Evolutionary conservation across 2,888 invertebrate genomes (phyloP).

Genomic region (Drosophila mulleri): DNA sequence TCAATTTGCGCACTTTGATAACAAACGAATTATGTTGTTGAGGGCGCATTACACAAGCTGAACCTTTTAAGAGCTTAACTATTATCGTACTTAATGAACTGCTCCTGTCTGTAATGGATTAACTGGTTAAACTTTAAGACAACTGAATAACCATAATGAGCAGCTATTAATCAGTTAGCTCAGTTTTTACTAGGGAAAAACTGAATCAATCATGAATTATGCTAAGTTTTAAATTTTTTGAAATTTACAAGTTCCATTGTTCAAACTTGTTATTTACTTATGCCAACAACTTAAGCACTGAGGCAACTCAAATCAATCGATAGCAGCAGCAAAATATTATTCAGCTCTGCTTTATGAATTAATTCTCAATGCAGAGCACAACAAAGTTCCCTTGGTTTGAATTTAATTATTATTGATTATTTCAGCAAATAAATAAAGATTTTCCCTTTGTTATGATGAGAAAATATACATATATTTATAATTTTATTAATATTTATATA

Average conservation of each 20-base stretch:
- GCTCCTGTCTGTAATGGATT: neutral
- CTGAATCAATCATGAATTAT: too few relatives aligned
- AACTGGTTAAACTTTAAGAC: conserved; percentile 9
- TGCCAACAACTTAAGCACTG: neutral
- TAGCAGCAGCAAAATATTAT: neutral
- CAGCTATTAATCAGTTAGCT: too few relatives aligned
- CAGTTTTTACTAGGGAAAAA: neutral
- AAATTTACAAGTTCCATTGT: neutral
- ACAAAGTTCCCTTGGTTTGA: too few relatives aligned
- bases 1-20: conserved; percentile 3
- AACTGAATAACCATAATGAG: neutral
- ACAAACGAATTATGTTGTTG: conserved; percentile 2
- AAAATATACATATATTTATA: too few relatives aligned
- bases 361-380: neutral
- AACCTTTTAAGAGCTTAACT: neutral
- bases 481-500: too few relatives aligned
- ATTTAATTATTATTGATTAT: neutral
- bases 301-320: conserved; percentile 4
- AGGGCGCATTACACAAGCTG: neutral
- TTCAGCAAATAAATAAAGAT: neutral
- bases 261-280: conserved; percentile 2
- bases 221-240: too few relatives aligned
- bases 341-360: neutral
- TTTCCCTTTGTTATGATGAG: neutral
- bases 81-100: neutral